Conservation (phyloP, 2,797 vertebrate genomes). For the Pachyuromys duprasi region DNA sequence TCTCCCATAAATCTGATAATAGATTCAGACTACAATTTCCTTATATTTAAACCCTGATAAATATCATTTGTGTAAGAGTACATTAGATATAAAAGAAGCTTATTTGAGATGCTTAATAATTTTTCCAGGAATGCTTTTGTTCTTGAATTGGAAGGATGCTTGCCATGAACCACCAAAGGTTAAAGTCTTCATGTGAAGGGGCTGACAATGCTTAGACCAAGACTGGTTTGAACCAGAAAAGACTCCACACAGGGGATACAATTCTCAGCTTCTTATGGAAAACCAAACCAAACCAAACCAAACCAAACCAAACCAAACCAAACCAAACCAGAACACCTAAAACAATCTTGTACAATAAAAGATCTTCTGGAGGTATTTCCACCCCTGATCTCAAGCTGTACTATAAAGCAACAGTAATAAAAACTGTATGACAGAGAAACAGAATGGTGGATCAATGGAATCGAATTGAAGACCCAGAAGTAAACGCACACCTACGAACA, state of each 20-base stretch:
- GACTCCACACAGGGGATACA: neutral
- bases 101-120: conserved; percentile 49
- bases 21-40: conserved; percentile 61
- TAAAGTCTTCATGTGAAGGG: conserved; percentile 5
- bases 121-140: conserved; percentile 57
- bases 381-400: too few species aligned
- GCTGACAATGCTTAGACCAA: neutral
- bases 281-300: too few species aligned
- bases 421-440: too few species aligned
- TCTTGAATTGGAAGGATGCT: conserved; percentile 68
- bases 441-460: too few species aligned
- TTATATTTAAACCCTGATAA: conserved; percentile 54
- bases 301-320: too few species aligned
- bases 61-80: conserved; percentile 66
- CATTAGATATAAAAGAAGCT: conserved; percentile 59
- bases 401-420: too few species aligned
- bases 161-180: conserved; percentile 69
- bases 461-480: too few species aligned
- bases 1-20: conserved; percentile 50
- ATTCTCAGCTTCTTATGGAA: neutral
- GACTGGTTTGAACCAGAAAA: neutral
- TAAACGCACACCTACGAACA: too few species aligned
- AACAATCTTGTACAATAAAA: too few species aligned
- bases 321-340: too few species aligned
- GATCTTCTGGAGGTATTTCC: too few species aligned